These are phyloP conservation scores for Empis livida DNA, from an alignment of 2,888 invertebrate genomes.

Conservation along the genomic window DNA sequence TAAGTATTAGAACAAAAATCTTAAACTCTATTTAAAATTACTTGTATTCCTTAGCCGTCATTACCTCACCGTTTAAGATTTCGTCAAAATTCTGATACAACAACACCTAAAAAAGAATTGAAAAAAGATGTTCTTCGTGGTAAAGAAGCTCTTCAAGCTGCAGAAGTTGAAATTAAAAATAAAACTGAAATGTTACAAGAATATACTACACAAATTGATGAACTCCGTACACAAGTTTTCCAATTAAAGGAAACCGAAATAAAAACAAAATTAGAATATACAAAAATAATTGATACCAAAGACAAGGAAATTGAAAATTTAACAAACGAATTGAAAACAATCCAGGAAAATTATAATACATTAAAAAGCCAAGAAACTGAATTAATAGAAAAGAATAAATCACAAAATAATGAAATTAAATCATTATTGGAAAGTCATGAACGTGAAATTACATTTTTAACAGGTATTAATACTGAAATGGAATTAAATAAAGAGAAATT, in stretches of 20 bases:
- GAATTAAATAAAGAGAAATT: slow-evolving; percentile 9
- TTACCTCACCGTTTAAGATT: slow-evolving; percentile 34
- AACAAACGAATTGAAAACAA: slow-evolving; percentile 17
- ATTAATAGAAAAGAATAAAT: slow-evolving; percentile 15
- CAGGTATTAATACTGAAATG: slow-evolving; percentile 8
- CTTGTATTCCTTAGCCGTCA: slow-evolving; percentile 29
- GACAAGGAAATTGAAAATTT: slow-evolving; percentile 25
- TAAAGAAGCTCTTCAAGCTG: slow-evolving; percentile 31
- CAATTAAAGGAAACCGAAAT: slow-evolving; percentile 29
- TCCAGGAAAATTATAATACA: slow-evolving; percentile 17
- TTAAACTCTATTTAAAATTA: too few relatives aligned
- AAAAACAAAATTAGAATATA: slow-evolving; percentile 24
- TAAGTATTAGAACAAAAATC: slow-evolving; percentile 5
- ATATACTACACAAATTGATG: slow-evolving; percentile 39
- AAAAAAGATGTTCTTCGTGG: slow-evolving; percentile 38
- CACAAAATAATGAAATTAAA: slow-evolving; percentile 12
- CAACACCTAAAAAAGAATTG: slow-evolving; percentile 30
- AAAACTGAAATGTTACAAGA: slow-evolving; percentile 40
- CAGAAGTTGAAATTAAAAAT: slow-evolving; percentile 39
- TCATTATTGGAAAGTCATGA: slow-evolving; percentile 12
- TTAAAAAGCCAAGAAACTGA: slow-evolving; percentile 21
- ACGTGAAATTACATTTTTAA: slow-evolving; percentile 11
- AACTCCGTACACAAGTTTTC: slow-evolving; percentile 36
- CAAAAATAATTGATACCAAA: slow-evolving; percentile 14
- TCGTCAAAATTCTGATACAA: slow-evolving; percentile 22